These are phyloP conservation scores for Sandelia bainsii DNA, from an alignment of 2,797 vertebrate genomes.

Conservation along the genomic window DNA sequence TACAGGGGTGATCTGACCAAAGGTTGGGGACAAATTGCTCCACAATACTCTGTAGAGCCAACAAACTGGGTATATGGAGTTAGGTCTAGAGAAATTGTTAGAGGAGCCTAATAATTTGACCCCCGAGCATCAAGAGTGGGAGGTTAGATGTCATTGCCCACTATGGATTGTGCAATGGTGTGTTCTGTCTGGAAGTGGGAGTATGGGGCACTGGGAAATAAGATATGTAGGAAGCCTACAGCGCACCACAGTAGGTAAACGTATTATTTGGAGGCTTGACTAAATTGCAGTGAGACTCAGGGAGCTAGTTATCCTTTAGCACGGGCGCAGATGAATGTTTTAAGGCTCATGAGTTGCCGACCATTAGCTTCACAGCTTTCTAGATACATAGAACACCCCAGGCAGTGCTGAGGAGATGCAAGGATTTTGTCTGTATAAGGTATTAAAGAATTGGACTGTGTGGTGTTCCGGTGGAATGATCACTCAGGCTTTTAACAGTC, in stretches of 20 bases:
- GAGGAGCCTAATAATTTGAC: slow-evolving; percentile 51
- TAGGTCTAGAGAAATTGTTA: slow-evolving; percentile 45
- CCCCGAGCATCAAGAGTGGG: slow-evolving; percentile 60
- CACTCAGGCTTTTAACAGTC: neutral
- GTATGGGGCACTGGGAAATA: slow-evolving; percentile 72
- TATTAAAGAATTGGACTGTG: slow-evolving; percentile 21
- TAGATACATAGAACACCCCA: slow-evolving; percentile 20
- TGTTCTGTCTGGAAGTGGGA: slow-evolving; percentile 50
- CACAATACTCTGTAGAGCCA: slow-evolving; percentile 7
- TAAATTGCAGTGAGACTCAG: slow-evolving; percentile 80
- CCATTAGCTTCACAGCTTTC: slow-evolving; percentile 57
- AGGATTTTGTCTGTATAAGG: slow-evolving; percentile 27
- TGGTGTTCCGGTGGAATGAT: slow-evolving; percentile 26
- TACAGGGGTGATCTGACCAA: neutral
- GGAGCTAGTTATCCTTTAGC: slow-evolving; percentile 73
- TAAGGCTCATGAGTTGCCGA: slow-evolving; percentile 50
- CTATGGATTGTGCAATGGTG: slow-evolving; percentile 38
- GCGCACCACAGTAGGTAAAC: slow-evolving; percentile 65
- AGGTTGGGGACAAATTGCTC: slow-evolving; percentile 31
- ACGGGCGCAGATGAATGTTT: slow-evolving; percentile 68
- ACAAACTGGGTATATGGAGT: slow-evolving; percentile 14
- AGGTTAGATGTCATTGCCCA: slow-evolving; percentile 52
- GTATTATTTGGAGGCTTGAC: slow-evolving; percentile 66
- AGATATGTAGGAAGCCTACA: slow-evolving; percentile 63
- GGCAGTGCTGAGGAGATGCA: slow-evolving; percentile 22